phyloP scores from a whole-genome alignment of 2,797 vertebrate species.

The Thunnus albacares region DNA sequence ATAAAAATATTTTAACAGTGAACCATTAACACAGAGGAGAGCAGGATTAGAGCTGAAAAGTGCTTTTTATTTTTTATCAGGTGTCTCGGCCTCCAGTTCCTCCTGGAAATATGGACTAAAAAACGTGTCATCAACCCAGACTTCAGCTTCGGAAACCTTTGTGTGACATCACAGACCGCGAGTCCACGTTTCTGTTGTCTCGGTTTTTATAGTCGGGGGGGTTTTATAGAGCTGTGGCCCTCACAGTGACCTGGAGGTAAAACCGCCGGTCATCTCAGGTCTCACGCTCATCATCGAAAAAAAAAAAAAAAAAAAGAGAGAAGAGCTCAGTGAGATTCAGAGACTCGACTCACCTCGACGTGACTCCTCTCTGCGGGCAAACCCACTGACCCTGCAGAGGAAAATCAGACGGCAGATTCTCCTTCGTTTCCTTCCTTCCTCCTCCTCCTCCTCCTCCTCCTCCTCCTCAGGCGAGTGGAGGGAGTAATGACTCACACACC shows the following conservation, averaged over 20 bases:
- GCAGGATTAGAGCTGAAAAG: no score
- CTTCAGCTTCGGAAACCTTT: no score
- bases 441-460: not conserved
- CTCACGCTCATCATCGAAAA: not conserved
- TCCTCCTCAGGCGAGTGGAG: not conserved
- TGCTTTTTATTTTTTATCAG: no score
- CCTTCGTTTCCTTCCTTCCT: constrained; percentile 1
- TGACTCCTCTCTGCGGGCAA: constrained; percentile 16
- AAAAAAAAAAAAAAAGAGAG: not conserved
- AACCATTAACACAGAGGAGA: no score
- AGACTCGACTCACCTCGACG: not conserved
- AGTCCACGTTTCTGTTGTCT: no score
- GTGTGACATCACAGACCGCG: no score
- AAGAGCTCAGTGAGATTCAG: constrained; percentile 40
- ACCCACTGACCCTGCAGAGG: constrained; percentile 12
- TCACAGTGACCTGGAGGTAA: not conserved
- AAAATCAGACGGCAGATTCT: constrained; percentile 11
- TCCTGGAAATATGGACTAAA: no score
- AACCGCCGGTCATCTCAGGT: constrained; percentile 16
- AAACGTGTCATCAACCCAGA: no score
- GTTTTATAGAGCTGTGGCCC: no score
- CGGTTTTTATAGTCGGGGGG: not conserved
- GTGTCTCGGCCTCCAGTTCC: no score
- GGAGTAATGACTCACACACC: constrained; percentile 30
- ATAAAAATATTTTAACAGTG: no score